A percentile compares a stretch with the other conserved stretches of the same genome.
Conservation (phyloP, 2,797 vertebrate genomes). For the Tragopan temminckii region DNA sequence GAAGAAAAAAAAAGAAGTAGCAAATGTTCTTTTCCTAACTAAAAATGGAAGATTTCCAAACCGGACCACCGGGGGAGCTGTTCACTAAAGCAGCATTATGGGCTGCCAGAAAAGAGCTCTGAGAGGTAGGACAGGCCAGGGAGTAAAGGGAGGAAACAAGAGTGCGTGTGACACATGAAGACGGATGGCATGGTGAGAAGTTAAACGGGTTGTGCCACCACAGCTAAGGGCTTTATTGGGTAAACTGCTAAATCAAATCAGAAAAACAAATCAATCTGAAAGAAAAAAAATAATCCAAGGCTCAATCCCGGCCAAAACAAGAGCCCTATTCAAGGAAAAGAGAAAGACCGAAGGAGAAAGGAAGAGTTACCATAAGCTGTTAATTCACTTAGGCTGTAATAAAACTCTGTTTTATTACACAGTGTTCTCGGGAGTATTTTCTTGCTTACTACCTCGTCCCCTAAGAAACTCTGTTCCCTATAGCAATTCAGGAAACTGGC, state of each 20-base stretch:
- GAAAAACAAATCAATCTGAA: not conserved
- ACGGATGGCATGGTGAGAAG: not conserved
- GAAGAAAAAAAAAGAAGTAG: not conserved
- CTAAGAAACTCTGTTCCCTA: not conserved
- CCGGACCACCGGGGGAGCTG: conserved; percentile 48
- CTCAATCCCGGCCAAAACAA: not conserved
- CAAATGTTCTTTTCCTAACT: not conserved
- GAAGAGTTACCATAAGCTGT: not conserved
- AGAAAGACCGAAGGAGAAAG: not conserved
- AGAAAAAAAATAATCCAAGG: not conserved
- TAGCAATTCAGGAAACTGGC: not conserved
- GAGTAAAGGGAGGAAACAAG: not conserved
- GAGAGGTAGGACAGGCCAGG: not conserved
- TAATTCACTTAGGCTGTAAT: conserved; percentile 28
- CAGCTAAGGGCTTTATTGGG: not conserved
- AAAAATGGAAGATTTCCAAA: conserved; percentile 53
- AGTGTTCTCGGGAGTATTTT: conserved; percentile 24
- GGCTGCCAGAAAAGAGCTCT: conserved; percentile 6
- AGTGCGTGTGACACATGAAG: not conserved
- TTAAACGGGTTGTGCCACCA: not conserved
- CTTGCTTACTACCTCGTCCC: not conserved
- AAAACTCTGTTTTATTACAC: not conserved
- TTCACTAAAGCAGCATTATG: conserved; percentile 11
- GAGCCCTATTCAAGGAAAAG: conserved; percentile 8
- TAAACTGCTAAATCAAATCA: not conserved